Base-by-base conservation (phyloP, 2,888 invertebrate species). In the Mythimna lalbum region DNA sequence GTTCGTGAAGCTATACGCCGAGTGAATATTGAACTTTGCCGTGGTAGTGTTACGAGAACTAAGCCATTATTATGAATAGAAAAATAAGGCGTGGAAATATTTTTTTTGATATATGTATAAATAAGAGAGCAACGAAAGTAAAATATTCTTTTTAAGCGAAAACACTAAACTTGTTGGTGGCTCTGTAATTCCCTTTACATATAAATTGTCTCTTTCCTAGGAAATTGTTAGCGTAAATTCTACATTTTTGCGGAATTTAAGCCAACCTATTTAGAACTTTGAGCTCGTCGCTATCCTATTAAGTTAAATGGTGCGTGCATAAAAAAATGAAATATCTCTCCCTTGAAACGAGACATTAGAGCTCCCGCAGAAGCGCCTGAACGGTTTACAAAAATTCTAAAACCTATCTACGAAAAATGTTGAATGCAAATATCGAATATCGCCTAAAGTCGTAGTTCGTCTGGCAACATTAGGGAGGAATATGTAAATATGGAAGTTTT, bases 401-500 rank as follows among this genome's bases (percentile, higher is more conserved):
- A 78, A 61, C 64, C 33, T 33, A 64, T 73, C 27, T 55, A 19
- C 17, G 36, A 49, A 66, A 55, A 64, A 64, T 47, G 47, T 21
- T 66, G 36, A 53, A 57, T 10, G 57, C 60, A 57, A 76, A 69
- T 65, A 73, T 81, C 69, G 69, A 61, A 69, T 69, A 73, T 66
- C 50, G 53, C 50, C 56, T 49, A 57, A 63, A 73, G 52, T 49
- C 39, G 23, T 59, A 63, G 65, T 63, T 65, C 17, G 57, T 76
- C 69, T 68, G 64, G 75, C 66, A 78, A 78, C 70, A 73, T 73
- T 66, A 74, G 69, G 71, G 74, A 81, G 80, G 86, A 87, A 89
- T 92, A 93, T 93, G 93, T 91, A 92, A 93, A 93, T 92, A 90
- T 78, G 80, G 80, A 86, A 88, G 86, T 90, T 92, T 91, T 92